Evolutionary conservation across 2,888 invertebrate species (phyloP).

Genomic region (Incurvaria masculella): DNA sequence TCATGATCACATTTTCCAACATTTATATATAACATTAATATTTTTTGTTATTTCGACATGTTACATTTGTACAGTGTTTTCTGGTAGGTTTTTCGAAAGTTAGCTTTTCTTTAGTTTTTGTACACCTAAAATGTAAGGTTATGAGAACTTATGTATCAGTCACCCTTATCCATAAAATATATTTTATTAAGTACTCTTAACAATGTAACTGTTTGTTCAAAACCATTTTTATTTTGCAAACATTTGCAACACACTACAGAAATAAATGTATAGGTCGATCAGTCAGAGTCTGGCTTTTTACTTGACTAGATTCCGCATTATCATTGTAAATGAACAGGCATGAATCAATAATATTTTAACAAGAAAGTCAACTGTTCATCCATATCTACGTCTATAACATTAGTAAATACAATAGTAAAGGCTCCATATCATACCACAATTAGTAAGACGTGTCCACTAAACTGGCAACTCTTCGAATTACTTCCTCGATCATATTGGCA

Average conservation of each 20-base stretch:
- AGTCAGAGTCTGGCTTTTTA: background rate
- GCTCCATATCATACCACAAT: background rate
- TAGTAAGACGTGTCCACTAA: background rate
- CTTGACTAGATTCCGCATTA: background rate
- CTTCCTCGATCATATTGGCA: slow-evolving; percentile 8
- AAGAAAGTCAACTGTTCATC: background rate
- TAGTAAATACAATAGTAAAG: background rate
- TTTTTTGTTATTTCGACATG: background rate
- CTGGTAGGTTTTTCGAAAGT: slow-evolving; percentile 14
- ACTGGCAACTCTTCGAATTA: background rate
- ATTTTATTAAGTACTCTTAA: background rate
- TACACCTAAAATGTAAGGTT: slow-evolving; percentile 4
- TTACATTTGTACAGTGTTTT: slow-evolving; percentile 10
- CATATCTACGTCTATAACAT: background rate
- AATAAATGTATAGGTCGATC: background rate
- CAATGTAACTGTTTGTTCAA: background rate
- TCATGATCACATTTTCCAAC: background rate
- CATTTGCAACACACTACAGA: background rate
- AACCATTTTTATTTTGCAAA: background rate
- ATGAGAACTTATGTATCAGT: slow-evolving; percentile 7
- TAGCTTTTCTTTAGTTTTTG: slow-evolving; percentile 12
- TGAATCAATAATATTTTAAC: background rate
- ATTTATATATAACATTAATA: background rate
- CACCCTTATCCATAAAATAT: background rate
- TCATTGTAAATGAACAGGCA: background rate